Evolutionary conservation across 2,888 invertebrate species (phyloP).

Genomic region (Drosophila stalkeri): DNA sequence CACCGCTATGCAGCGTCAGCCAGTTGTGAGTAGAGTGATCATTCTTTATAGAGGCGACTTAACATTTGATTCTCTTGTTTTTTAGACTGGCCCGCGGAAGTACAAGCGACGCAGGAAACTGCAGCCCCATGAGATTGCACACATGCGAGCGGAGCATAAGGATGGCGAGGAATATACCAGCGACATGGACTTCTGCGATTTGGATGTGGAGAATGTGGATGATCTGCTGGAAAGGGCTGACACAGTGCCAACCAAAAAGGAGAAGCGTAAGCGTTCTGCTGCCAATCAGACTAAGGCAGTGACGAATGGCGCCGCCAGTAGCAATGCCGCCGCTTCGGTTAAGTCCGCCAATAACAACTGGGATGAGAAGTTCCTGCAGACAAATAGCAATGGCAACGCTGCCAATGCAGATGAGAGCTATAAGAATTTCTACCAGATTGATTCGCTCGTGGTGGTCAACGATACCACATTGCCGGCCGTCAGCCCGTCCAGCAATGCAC

Average conservation of each 20-base stretch:
- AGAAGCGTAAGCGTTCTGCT: slow-evolving; percentile 59
- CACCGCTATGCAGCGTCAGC: slow-evolving; percentile 92
- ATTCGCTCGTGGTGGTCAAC: slow-evolving; percentile 82
- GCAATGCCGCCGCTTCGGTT: slow-evolving; percentile 46
- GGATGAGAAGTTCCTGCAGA: slow-evolving; percentile 81
- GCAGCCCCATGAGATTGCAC: slow-evolving; percentile 88
- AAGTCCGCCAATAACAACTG: slow-evolving; percentile 58
- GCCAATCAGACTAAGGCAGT: slow-evolving; percentile 26
- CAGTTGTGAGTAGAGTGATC: slow-evolving; percentile 86
- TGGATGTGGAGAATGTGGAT: slow-evolving; percentile 84
- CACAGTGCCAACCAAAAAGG: slow-evolving; percentile 42
- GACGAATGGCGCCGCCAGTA: slow-evolving; percentile 24
- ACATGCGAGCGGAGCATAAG: slow-evolving; percentile 80
- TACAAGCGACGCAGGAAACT: slow-evolving; percentile 92
- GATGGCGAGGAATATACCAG: slow-evolving; percentile 75
- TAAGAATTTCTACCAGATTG: slow-evolving; percentile 86
- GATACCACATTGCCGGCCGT: slow-evolving; percentile 63
- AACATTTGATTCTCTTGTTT: not conserved
- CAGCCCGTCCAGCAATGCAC: slow-evolving; percentile 32
- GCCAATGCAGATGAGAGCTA: slow-evolving; percentile 83
- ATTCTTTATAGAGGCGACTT: no score
- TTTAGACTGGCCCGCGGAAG: slow-evolving; percentile 90
- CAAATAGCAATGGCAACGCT: slow-evolving; percentile 39
- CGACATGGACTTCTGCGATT: slow-evolving; percentile 84
- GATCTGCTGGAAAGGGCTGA: slow-evolving; percentile 82